phyloP scores from a whole-genome alignment of 2,888 invertebrate genomes.

The Brachyptera risi region DNA sequence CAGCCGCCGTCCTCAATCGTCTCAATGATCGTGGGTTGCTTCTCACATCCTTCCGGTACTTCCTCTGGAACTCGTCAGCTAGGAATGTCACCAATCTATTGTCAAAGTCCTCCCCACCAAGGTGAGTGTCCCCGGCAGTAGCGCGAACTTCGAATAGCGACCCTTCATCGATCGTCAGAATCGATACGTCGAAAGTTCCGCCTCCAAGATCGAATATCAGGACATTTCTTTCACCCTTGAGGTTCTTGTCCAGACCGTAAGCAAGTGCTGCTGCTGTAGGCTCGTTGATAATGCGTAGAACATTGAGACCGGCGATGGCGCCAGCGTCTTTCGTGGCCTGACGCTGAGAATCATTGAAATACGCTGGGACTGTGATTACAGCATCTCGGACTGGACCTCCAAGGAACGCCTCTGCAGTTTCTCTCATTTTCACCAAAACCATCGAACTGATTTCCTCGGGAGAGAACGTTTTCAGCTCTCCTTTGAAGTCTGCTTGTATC shows the following conservation, averaged over 20 bases:
- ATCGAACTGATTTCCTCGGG: slow-evolving; percentile 60
- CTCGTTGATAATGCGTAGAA: slow-evolving; percentile 52
- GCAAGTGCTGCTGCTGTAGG: slow-evolving; percentile 52
- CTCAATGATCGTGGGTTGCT: slow-evolving; percentile 46
- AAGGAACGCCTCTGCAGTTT: slow-evolving; percentile 59
- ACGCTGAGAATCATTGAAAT: slow-evolving; percentile 48
- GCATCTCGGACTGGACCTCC: slow-evolving; percentile 53
- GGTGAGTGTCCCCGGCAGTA: slow-evolving; percentile 56
- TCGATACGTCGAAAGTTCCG: slow-evolving; percentile 64
- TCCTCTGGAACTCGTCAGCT: slow-evolving; percentile 51
- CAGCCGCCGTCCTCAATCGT: slow-evolving; percentile 48
- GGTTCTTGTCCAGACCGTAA: slow-evolving; percentile 53
- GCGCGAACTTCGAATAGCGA: slow-evolving; percentile 66
- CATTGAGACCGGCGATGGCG: slow-evolving; percentile 53
- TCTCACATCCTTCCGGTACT: slow-evolving; percentile 48
- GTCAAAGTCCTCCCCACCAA: slow-evolving; percentile 57
- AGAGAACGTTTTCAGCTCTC: slow-evolving; percentile 57
- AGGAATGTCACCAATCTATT: slow-evolving; percentile 54
- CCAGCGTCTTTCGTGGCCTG: slow-evolving; percentile 60
- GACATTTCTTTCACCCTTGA: slow-evolving; percentile 51
- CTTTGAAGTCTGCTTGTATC: slow-evolving; percentile 56
- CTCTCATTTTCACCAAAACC: slow-evolving; percentile 59
- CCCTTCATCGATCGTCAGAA: slow-evolving; percentile 62
- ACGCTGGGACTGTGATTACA: slow-evolving; percentile 65
- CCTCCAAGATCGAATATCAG: slow-evolving; percentile 63